Evolutionary conservation across 2,797 vertebrate species (phyloP).

Genomic region (Macroramphosus scolopax): DNA sequence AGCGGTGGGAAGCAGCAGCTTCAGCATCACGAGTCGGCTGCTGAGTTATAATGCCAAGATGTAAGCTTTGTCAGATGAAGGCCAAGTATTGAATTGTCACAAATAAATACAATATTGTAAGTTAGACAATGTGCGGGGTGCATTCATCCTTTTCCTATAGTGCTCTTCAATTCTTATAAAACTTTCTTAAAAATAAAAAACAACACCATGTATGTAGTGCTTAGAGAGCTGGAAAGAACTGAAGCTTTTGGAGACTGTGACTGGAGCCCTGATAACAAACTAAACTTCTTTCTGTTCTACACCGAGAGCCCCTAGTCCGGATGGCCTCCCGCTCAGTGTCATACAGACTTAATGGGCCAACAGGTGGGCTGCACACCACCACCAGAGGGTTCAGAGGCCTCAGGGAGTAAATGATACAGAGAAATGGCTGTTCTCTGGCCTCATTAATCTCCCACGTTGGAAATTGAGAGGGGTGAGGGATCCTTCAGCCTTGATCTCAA

Average conservation of each 20-base stretch:
- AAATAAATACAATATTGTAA: too few relatives aligned
- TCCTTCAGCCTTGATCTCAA: slow-evolving; percentile 77
- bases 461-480: slow-evolving; percentile 69
- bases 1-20: not conserved
- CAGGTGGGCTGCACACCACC: slow-evolving; percentile 72
- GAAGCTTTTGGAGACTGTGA: not conserved
- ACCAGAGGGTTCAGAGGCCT: slow-evolving; percentile 50
- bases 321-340: slow-evolving; percentile 43
- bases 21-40: not conserved
- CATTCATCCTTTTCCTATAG: too few relatives aligned
- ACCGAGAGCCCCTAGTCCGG: slow-evolving; percentile 7
- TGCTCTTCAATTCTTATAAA: too few relatives aligned
- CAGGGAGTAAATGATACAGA: slow-evolving; percentile 77
- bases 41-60: too few relatives aligned
- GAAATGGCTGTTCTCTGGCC: slow-evolving; percentile 67
- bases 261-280: slow-evolving; percentile 1
- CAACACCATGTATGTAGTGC: not conserved
- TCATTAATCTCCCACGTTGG: slow-evolving; percentile 77
- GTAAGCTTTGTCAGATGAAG: too few relatives aligned
- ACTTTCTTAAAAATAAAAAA: too few relatives aligned
- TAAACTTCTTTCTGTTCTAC: slow-evolving; percentile 17
- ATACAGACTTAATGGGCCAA: slow-evolving; percentile 56
- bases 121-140: too few relatives aligned
- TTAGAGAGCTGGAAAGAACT: not conserved
- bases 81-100: too few relatives aligned